Conservation (phyloP, 2,113 vertebrate species). For the Elanus axillaris region DNA sequence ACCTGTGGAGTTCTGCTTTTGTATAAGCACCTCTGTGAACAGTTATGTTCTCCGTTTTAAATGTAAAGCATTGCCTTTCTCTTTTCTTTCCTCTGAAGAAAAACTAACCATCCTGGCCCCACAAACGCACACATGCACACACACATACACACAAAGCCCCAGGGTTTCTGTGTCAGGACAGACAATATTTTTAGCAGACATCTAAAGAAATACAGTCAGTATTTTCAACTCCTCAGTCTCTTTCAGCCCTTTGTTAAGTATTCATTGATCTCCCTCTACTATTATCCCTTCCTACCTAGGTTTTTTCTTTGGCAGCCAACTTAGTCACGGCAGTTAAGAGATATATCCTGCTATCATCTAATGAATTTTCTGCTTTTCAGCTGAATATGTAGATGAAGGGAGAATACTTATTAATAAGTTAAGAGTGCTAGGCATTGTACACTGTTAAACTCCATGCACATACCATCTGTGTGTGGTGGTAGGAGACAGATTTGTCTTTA, state of each 20-base stretch:
- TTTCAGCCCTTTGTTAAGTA: neutral
- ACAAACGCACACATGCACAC: neutral
- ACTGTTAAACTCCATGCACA: neutral
- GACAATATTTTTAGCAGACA: neutral
- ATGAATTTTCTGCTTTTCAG: neutral
- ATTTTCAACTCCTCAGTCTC: neutral
- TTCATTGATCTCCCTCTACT: neutral
- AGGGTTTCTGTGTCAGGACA: neutral
- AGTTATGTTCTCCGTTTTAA: neutral
- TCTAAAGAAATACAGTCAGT: neutral
- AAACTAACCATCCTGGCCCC: neutral
- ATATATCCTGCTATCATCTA: neutral
- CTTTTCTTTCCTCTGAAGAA: conserved; percentile 44
- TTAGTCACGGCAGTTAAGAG: neutral
- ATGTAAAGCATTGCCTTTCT: conserved; percentile 30
- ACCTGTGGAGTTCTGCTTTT: conserved; percentile 22
- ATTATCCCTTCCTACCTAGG: neutral
- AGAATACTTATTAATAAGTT: neutral
- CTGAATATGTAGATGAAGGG: neutral
- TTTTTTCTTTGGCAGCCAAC: neutral
- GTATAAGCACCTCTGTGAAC: conserved; percentile 18
- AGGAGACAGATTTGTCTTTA: neutral
- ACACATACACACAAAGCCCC: neutral
- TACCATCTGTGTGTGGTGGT: neutral
- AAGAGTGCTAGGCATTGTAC: neutral